Percentiles rank a stretch among this genome's conserved stretches.
Evolutionary conservation across 2,797 vertebrate genomes (phyloP).

Genomic region (Mormyrus hasselquistii): DNA sequence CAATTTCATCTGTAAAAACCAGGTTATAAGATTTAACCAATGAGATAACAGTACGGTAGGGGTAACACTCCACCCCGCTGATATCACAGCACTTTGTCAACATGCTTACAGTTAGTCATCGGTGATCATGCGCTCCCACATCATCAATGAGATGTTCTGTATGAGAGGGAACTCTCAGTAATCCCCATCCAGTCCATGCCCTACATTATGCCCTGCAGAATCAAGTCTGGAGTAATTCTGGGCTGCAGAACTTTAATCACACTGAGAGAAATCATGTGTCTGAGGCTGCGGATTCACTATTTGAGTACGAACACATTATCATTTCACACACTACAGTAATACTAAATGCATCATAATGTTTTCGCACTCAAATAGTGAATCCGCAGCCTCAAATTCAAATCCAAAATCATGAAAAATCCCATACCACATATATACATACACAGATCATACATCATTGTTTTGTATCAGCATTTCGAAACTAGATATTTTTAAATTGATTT

Average conservation of each 20-base stretch:
- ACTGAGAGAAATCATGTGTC: slow-evolving; percentile 67
- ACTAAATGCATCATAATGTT: too few relatives aligned
- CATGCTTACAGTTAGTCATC: neutral
- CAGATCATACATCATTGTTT: neutral
- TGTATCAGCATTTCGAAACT: neutral
- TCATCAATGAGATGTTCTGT: neutral
- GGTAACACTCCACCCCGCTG: neutral
- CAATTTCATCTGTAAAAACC: neutral
- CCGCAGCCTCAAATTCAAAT: neutral
- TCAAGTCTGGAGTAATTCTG: slow-evolving; percentile 67
- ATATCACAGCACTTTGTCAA: neutral
- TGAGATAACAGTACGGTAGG: neutral
- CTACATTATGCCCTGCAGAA: slow-evolving; percentile 68
- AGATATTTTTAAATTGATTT: neutral
- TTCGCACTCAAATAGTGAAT: too few relatives aligned
- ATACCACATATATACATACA: neutral
- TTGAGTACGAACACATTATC: neutral
- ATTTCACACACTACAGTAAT: too few relatives aligned
- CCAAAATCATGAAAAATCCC: neutral
- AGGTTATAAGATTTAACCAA: neutral
- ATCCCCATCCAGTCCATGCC: slow-evolving; percentile 41
- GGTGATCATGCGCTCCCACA: neutral
- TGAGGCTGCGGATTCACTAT: slow-evolving; percentile 40
- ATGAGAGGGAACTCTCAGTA: neutral
- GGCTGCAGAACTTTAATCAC: slow-evolving; percentile 65